A percentile compares a stretch with the other conserved stretches of the same genome.
These are phyloP conservation scores for Aplysina aerophoba DNA, from an alignment of 37 sponge, comb jelly and placozoan genomes.

Conservation along the genomic window DNA sequence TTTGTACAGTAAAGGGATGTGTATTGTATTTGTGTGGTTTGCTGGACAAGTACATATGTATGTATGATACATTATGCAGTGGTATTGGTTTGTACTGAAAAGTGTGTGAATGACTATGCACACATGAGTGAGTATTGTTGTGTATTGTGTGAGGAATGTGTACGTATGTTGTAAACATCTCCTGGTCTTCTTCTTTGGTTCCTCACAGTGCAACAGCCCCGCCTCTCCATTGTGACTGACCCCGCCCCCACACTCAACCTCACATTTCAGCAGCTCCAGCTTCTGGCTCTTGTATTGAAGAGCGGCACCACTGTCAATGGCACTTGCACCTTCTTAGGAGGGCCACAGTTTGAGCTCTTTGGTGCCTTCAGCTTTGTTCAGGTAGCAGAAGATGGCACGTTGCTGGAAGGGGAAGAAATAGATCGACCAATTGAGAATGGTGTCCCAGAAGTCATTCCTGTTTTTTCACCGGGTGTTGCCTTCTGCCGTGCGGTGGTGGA, in stretches of 20 bases:
- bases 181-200: too few species aligned
- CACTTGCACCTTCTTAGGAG: slow-evolving; percentile 27
- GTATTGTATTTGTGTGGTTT: too few species aligned
- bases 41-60: too few species aligned
- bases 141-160: neutral
- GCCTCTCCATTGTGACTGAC: too few species aligned
- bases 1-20: too few species aligned
- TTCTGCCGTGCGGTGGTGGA: slow-evolving; percentile 14
- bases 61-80: too few species aligned
- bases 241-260: too few species aligned
- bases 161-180: neutral
- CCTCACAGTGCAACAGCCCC: too few species aligned
- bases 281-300: too few species aligned
- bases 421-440: neutral
- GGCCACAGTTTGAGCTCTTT: slow-evolving; percentile 27
- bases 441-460: neutral
- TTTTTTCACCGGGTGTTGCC: neutral
- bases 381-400: neutral
- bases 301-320: neutral
- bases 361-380: neutral
- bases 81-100: too few species aligned
- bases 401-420: neutral
- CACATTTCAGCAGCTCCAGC: too few species aligned
- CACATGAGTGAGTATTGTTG: neutral
- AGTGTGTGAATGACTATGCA: too few species aligned